Base-by-base conservation (phyloP, 2,888 invertebrate species). In the Hemithea aestivaria region DNA sequence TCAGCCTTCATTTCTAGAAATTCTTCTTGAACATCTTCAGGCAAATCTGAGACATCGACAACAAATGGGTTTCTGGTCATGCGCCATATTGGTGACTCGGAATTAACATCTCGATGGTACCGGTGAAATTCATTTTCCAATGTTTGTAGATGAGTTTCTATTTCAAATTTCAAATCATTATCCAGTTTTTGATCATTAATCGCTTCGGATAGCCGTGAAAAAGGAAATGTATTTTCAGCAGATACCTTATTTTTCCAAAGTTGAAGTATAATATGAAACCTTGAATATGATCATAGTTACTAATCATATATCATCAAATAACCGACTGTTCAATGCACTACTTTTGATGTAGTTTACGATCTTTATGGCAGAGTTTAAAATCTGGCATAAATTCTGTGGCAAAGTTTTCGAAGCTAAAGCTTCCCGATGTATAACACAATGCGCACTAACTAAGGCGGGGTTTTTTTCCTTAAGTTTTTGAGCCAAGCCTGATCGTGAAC, bases 401-500 rank as follows among this genome's bases (percentile, higher is more conserved):
- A 51, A 45, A 21, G 49, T 51, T 30, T 48, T 50, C 10, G 47
- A 20, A 20, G 49, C 51, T 21, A 55, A 40, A 0, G 48, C 48
- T 28, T 54, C 42, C n/a, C 51, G 47, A 9, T 47, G 44, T 36
- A 45, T 40, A n/a, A 48, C 12, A 28, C 46, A 48, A 23, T 51
- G 42, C 5, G 27, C 44, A n/a, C 24, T 35, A 20, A 37, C 43
- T 29, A 26, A 35, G 3, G 38, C 30, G 5, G 39, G 46, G 41
- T 47, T 48, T 41, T 57, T 51, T 30, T 41, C 34, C 41, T 48
- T 51, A 10, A 53, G 33, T 26, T 49, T 37, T 12, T 38, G 23
- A 20, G 39, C 27, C 4, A 56, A 47, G 2, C 56, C 54, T 10
- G 55, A 56, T 11, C 51, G 54, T 35, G 43, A 50, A 24, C 56